These are phyloP conservation scores for Crotalus viridis DNA, from an alignment of 2,113 vertebrate species.

Conservation along the genomic window DNA sequence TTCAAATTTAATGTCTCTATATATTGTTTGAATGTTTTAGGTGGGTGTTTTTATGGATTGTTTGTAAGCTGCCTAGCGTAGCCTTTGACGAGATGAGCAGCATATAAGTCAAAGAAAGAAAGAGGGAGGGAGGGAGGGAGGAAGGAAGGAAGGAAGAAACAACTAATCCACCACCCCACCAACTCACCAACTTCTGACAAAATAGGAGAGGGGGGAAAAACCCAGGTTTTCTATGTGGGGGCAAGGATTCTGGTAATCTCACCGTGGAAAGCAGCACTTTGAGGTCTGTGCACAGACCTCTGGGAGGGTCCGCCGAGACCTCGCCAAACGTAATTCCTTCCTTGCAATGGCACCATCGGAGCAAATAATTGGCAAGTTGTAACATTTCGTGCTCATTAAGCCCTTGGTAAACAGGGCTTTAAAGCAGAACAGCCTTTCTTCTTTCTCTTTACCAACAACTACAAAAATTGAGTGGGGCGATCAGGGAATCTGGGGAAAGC, in stretches of 20 bases:
- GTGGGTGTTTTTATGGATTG: not conserved
- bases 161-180: not conserved
- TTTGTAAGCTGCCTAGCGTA: not conserved
- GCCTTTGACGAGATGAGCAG: too few species aligned
- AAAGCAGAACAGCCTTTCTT: not conserved
- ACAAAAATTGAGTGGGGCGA: not conserved
- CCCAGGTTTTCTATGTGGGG: not conserved
- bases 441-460: not conserved
- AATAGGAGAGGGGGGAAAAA: not conserved
- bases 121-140: too few species aligned
- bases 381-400: slow-evolving; percentile 66
- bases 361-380: slow-evolving; percentile 68
- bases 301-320: slow-evolving; percentile 10
- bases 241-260: not conserved
- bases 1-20: not conserved
- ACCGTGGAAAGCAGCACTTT: too few species aligned
- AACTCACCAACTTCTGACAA: not conserved
- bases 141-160: too few species aligned
- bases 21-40: not conserved
- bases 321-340: slow-evolving; percentile 9
- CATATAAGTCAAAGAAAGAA: not conserved
- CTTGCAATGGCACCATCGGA: slow-evolving; percentile 57
- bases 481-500: not conserved
- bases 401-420: slow-evolving; percentile 10
- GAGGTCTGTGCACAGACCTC: not conserved